A percentile compares a stretch with the other conserved stretches of the same genome.
phyloP scores from a whole-genome alignment of 2,888 invertebrate genomes.

The Agapostemon virescens region DNA sequence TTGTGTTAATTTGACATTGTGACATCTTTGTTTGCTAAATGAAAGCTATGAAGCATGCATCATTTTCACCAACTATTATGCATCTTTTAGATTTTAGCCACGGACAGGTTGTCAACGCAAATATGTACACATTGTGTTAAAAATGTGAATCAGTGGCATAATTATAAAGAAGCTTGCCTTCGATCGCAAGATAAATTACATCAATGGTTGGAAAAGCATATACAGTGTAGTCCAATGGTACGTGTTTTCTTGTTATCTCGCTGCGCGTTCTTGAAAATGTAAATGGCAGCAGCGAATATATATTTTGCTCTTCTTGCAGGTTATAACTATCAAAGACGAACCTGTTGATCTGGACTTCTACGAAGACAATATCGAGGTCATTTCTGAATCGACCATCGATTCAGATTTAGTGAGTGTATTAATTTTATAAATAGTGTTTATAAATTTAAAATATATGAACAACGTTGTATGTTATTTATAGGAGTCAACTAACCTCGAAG shows the following conservation, averaged over 20 bases:
- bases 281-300: not conserved
- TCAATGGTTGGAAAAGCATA: slow-evolving; percentile 81
- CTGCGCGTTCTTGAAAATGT: not conserved
- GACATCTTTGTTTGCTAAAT: not conserved
- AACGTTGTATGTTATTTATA: slow-evolving; percentile 14
- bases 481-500: slow-evolving; percentile 20
- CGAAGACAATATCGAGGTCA: slow-evolving; percentile 62
- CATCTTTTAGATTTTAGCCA: slow-evolving; percentile 84
- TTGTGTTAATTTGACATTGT: not conserved
- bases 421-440: not conserved
- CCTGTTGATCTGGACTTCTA: slow-evolving; percentile 81
- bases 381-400: slow-evolving; percentile 50
- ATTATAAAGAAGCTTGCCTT: slow-evolving; percentile 85
- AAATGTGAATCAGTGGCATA: slow-evolving; percentile 86
- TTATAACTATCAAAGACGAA: slow-evolving; percentile 83
- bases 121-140: slow-evolving; percentile 85
- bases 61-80: slow-evolving; percentile 13
- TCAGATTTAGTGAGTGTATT: slow-evolving; percentile 43
- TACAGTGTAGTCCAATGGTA: slow-evolving; percentile 60
- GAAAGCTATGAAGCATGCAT: not conserved
- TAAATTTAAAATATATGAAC: not conserved
- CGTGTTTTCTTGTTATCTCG: not conserved
- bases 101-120: slow-evolving; percentile 85
- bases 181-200: slow-evolving; percentile 85
- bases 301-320: slow-evolving; percentile 63